Evolutionary conservation across 2,113 vertebrate species (phyloP).

Genomic region (Oncorhynchus masou): DNA sequence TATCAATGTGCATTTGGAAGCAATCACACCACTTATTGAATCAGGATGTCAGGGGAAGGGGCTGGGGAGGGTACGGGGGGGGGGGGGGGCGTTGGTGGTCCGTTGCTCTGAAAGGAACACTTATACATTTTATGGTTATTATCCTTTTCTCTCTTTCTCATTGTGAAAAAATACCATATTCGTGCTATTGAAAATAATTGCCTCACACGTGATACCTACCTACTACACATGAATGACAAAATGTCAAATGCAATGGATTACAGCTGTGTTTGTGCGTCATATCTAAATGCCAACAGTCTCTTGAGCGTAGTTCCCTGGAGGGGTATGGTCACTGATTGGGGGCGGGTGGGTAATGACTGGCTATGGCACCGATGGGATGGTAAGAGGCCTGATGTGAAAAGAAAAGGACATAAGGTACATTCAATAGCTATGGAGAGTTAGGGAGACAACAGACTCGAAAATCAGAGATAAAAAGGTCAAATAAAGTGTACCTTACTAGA

Average conservation of each 20-base stretch:
- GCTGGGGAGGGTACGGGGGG: neutral
- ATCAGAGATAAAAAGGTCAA: too few relatives aligned
- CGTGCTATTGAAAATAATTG: slow-evolving; percentile 35
- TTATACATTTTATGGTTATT: neutral
- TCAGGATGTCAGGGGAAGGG: slow-evolving; percentile 17
- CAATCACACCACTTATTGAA: slow-evolving; percentile 16
- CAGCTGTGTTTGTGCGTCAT: slow-evolving; percentile 69
- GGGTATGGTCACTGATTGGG: slow-evolving; percentile 23
- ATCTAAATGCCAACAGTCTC: slow-evolving; percentile 60
- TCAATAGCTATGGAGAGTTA: neutral
- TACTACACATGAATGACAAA: slow-evolving; percentile 46
- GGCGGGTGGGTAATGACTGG: slow-evolving; percentile 42
- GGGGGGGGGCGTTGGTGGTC: neutral
- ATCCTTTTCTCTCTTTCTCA: neutral
- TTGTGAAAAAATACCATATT: slow-evolving; percentile 33
- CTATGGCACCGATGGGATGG: slow-evolving; percentile 26
- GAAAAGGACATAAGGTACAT: neutral
- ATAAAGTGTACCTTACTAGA: too few relatives aligned
- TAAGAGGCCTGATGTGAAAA: slow-evolving; percentile 6
- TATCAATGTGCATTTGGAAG: slow-evolving; percentile 33
- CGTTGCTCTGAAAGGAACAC: slow-evolving; percentile 21
- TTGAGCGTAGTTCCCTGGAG: slow-evolving; percentile 50
- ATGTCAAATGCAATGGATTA: slow-evolving; percentile 44
- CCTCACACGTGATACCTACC: slow-evolving; percentile 26
- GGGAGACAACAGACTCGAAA: too few relatives aligned